Conservation (phyloP, 2,113 vertebrate genomes). For the Astur gentilis region DNA sequence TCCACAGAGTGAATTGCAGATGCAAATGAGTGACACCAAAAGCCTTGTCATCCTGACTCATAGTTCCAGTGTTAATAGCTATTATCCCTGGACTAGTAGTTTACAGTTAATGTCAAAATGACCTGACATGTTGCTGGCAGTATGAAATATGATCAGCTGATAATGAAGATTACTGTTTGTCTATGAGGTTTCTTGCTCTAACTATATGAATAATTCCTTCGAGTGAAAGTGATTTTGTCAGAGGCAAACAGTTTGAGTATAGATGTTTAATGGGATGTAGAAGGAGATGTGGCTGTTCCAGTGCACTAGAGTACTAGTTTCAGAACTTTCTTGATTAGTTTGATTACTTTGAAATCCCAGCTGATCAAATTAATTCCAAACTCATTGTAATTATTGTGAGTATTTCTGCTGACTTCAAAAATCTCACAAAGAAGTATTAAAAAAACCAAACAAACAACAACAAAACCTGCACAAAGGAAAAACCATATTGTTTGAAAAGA, state of each 20-base stretch:
- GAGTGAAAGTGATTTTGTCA: neutral
- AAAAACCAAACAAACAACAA: no score
- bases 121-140: neutral
- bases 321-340: neutral
- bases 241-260: neutral
- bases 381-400: neutral
- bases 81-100: neutral
- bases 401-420: neutral
- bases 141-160: neutral
- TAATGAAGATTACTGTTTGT: slow-evolving; percentile 1
- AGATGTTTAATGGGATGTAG: neutral
- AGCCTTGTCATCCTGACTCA: neutral
- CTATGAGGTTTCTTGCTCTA: neutral
- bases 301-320: neutral
- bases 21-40: neutral
- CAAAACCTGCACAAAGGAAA: neutral
- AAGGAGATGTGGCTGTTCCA: neutral
- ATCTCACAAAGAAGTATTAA: neutral
- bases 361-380: neutral
- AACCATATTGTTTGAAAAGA: neutral
- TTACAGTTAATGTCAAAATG: slow-evolving; percentile 14
- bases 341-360: neutral
- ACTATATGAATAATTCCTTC: neutral
- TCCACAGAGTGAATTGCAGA: neutral
- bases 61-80: neutral